A percentile compares a stretch with the other conserved stretches of the same genome.
Conservation (phyloP, 2,888 invertebrate genomes). For the Thereva nobilitata region DNA sequence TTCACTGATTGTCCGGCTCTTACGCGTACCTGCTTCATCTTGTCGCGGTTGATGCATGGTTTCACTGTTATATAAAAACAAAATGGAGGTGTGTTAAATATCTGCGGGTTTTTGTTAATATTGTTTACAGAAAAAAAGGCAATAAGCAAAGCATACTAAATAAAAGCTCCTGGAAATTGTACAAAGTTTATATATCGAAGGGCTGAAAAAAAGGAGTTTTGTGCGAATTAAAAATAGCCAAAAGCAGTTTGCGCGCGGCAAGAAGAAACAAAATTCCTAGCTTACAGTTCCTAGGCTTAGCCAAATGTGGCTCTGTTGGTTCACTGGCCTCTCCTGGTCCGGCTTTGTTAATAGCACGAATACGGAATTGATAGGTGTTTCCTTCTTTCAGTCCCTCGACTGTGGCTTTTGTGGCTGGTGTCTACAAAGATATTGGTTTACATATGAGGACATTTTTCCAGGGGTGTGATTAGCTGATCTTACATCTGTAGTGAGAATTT, state of each 20-base stretch:
- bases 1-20: conserved; percentile 89
- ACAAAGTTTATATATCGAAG: neutral
- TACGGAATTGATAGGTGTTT: conserved; percentile 93
- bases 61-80: conserved; percentile 70
- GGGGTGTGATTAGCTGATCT: conserved; percentile 47
- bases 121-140: conserved; percentile 6
- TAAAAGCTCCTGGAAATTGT: conserved; percentile 28
- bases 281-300: conserved; percentile 86
- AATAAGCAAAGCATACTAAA: conserved; percentile 23
- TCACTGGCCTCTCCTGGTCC: conserved; percentile 92
- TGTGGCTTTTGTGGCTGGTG: conserved; percentile 77
- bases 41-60: conserved; percentile 93
- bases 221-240: neutral
- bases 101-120: conserved; percentile 10
- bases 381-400: conserved; percentile 87
- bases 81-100: neutral
- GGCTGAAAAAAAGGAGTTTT: conserved; percentile 16
- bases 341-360: conserved; percentile 92
- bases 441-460: neutral
- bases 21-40: conserved; percentile 83
- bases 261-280: too few species aligned
- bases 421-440: conserved; percentile 58
- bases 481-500: conserved; percentile 75
- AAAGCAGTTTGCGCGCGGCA: too few species aligned
- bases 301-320: conserved; percentile 81